A percentile compares a stretch with the other conserved stretches of the same genome.
phyloP scores from a whole-genome alignment of 2,888 invertebrate genomes.

The Tetragnatha montana region DNA sequence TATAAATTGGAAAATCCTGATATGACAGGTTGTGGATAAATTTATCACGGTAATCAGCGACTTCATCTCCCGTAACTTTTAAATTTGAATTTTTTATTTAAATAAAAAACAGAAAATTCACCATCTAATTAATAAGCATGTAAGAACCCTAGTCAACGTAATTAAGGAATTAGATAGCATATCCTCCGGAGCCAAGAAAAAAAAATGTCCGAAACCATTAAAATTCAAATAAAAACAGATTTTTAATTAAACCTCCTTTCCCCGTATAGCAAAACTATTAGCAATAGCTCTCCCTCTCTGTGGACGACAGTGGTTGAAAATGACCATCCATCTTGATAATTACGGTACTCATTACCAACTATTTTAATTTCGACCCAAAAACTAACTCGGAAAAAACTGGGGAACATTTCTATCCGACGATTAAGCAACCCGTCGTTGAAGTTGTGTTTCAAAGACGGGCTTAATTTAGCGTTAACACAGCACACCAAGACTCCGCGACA shows the following conservation, averaged over 20 bases:
- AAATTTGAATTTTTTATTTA: not conserved
- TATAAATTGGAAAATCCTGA: too few relatives aligned
- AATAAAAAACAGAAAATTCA: not conserved
- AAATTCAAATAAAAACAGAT: not conserved
- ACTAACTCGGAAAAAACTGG: slow-evolving; percentile 5
- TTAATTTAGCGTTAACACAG: slow-evolving; percentile 59
- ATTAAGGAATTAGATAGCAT: not conserved
- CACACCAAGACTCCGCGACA: slow-evolving; percentile 23
- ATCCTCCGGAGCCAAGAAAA: not conserved
- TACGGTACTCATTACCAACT: slow-evolving; percentile 47
- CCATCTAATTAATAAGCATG: not conserved
- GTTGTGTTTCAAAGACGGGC: slow-evolving; percentile 59
- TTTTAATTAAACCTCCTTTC: not conserved
- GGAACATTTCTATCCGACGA: slow-evolving; percentile 2
- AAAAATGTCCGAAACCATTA: not conserved
- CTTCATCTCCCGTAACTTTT: too few relatives aligned
- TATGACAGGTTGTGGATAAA: too few relatives aligned
- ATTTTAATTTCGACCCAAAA: slow-evolving; percentile 23
- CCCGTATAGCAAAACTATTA: not conserved
- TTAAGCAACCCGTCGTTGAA: slow-evolving; percentile 26
- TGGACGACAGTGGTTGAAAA: slow-evolving; percentile 16
- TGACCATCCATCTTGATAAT: slow-evolving; percentile 53
- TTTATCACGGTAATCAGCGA: too few relatives aligned
- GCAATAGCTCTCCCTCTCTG: not conserved
- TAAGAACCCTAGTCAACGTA: not conserved